Evolutionary conservation across 2,113 vertebrate genomes (phyloP).

Genomic region (Ictalurus furcatus): DNA sequence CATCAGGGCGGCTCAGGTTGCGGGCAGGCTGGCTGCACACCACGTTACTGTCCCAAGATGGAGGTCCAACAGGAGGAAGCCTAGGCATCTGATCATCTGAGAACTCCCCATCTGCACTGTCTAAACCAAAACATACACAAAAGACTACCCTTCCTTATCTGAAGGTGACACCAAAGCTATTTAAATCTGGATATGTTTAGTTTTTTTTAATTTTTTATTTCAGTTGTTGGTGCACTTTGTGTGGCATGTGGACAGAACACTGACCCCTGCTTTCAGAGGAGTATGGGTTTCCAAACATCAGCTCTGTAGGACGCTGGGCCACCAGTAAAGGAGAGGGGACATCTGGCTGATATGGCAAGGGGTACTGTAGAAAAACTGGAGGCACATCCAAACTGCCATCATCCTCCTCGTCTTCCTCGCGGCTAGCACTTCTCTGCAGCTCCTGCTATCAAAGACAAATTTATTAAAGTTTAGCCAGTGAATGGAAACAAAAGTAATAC

Average conservation of each 20-base stretch:
- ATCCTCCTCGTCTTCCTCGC: slow-evolving; percentile 67
- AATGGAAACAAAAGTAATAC: not conserved
- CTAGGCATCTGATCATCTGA: slow-evolving; percentile 90
- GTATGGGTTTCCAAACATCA: slow-evolving; percentile 94
- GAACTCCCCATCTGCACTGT: slow-evolving; percentile 88
- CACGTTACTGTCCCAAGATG: slow-evolving; percentile 91
- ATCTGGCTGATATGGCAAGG: slow-evolving; percentile 78
- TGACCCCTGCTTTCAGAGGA: slow-evolving; percentile 81
- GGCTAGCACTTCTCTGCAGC: slow-evolving; percentile 72
- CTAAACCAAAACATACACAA: slow-evolving; percentile 62
- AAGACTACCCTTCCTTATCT: not conserved
- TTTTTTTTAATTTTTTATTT: not conserved
- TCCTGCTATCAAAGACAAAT: slow-evolving; percentile 70
- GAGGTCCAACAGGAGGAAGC: slow-evolving; percentile 83
- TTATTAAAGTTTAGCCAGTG: not conserved
- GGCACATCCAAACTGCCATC: slow-evolving; percentile 69
- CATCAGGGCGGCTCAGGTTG: slow-evolving; percentile 90
- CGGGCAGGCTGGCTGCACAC: slow-evolving; percentile 95
- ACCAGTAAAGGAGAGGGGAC: slow-evolving; percentile 75
- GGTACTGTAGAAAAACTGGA: slow-evolving; percentile 75
- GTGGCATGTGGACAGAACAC: not conserved
- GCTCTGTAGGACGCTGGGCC: slow-evolving; percentile 76
- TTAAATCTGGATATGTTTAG: not conserved
- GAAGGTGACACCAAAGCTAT: not conserved
- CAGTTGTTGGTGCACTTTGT: too few relatives aligned